Evolutionary conservation across 2,797 vertebrate species (phyloP).

Genomic region (Characodon lateralis): DNA sequence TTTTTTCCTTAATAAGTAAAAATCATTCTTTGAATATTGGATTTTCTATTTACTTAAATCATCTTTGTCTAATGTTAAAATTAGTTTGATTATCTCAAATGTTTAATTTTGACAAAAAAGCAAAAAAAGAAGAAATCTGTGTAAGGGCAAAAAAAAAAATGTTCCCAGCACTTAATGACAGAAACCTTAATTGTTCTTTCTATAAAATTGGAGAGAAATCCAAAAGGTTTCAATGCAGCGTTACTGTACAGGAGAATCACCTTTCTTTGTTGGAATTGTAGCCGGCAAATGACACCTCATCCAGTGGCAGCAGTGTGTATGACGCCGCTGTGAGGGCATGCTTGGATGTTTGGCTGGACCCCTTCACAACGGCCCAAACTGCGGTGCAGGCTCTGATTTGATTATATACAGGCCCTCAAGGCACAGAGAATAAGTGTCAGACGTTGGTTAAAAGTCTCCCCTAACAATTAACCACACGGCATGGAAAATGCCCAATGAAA

Average conservation of each 20-base stretch:
- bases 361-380: constrained; percentile 57
- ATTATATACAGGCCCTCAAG: constrained; percentile 67
- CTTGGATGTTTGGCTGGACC: constrained; percentile 59
- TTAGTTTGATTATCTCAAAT: not conserved
- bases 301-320: constrained; percentile 33
- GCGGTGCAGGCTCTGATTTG: constrained; percentile 60
- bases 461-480: constrained; percentile 79
- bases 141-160: not conserved
- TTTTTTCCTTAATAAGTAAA: not conserved
- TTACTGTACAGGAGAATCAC: constrained; percentile 21
- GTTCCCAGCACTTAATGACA: not conserved
- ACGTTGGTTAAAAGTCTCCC: constrained; percentile 74
- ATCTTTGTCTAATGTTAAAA: not conserved
- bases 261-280: constrained; percentile 35
- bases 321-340: constrained; percentile 49
- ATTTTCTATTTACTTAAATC: not conserved
- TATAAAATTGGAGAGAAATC: not conserved
- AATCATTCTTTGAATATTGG: not conserved
- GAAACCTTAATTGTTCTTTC: not conserved
- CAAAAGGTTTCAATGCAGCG: constrained; percentile 4
- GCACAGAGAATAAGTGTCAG: constrained; percentile 77
- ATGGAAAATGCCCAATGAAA: constrained; percentile 77
- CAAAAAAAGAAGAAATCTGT: not conserved
- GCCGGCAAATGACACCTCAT: constrained; percentile 56
- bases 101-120: not conserved